Conservation (phyloP, 2,797 vertebrate genomes). For the Gymnothorax javanicus region DNA sequence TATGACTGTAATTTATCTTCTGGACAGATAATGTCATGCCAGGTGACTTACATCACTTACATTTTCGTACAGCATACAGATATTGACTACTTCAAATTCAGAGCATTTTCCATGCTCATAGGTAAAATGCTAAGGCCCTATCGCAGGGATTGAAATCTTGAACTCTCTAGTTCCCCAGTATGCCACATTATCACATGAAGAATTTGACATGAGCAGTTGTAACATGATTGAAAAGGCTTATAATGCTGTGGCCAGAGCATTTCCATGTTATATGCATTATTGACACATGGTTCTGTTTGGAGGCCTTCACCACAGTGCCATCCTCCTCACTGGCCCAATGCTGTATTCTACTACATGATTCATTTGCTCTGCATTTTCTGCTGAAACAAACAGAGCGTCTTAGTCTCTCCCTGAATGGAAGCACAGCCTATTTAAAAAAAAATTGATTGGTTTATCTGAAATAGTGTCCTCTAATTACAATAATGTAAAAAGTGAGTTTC, state of each 20-base stretch:
- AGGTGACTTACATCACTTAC: background rate
- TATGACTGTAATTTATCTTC: slow-evolving; percentile 11
- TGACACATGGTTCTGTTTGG: background rate
- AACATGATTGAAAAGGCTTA: slow-evolving; percentile 1
- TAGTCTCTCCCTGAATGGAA: background rate
- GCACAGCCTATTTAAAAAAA: background rate
- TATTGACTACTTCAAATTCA: background rate
- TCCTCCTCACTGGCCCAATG: background rate
- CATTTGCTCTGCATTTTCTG: background rate
- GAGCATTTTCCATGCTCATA: background rate
- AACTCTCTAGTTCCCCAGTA: background rate
- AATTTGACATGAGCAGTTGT: background rate
- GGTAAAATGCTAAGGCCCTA: background rate
- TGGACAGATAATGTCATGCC: background rate
- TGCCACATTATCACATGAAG: background rate
- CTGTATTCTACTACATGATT: background rate
- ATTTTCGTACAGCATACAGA: background rate
- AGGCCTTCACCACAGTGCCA: background rate
- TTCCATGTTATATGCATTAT: background rate
- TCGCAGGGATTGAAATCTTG: background rate
- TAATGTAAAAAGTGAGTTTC: slow-evolving; percentile 42
- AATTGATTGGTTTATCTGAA: slow-evolving; percentile 55
- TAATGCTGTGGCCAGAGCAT: background rate
- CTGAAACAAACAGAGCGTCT: background rate
- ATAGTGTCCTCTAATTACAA: slow-evolving; percentile 41